Base-by-base conservation (phyloP, 2,113 vertebrate species). In the Tyrannus savana region DNA sequence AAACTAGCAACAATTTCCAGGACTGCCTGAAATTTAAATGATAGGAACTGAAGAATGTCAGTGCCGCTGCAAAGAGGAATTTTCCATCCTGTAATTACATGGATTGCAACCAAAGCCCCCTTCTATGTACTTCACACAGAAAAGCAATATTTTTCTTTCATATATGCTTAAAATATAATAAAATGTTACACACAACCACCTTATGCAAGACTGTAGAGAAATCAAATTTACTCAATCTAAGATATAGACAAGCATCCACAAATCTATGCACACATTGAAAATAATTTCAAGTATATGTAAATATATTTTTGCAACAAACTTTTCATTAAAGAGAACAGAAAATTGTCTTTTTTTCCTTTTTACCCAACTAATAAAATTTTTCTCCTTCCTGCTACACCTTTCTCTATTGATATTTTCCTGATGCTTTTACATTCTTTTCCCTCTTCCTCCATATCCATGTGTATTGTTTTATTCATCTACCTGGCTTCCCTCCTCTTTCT, bases 121-220 rank as follows among this genome's bases (percentile, higher is more conserved):
- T 94, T 89, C 53, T 69, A 30, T 50, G n/a, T n/a, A 88, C 79
- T 93, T 92, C 58, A 88, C 9, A 2, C 19, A 50, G 50, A 91
- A 89, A 94, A 94, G 53, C 53, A 87, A 39, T 96, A 42, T 72
- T 95, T 92, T 94, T 87, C 69, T 87, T 93, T 87, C 74, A 85
- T 73, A 95, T 66, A 62, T 62, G 47, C 49, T 82, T 94, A 81
- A 92, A 91, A 82, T 72, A 81, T 8, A 91, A 84, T 78, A 91
- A 95, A 94, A 95, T 60, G 72, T 53, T 94, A 49, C 37, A 77
- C 28, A 94, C 8, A 76, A 73, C 35, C 24, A 53, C 11, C 3
- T 94, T 53, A 49, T 55, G 23, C 49, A 79, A 84, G 58, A 84
- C 75, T 60, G 49, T 8, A 76, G 63, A 87, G 41, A 89, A 91